Percentiles rank a stretch among this genome's conserved stretches.
These are phyloP conservation scores for Alectura lathami DNA, from an alignment of 2,113 vertebrate species.

Conservation along the genomic window DNA sequence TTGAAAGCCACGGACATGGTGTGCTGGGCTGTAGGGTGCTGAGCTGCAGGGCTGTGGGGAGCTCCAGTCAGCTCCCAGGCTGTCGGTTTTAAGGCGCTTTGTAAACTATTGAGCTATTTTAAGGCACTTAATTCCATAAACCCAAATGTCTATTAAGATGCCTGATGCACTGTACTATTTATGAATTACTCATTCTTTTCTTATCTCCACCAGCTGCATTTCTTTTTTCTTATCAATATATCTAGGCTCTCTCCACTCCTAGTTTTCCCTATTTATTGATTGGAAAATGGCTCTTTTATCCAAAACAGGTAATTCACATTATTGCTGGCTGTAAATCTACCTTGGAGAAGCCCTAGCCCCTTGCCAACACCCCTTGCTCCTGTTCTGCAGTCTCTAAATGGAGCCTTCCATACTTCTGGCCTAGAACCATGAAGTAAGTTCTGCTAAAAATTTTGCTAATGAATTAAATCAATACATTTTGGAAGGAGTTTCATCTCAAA, in stretches of 20 bases:
- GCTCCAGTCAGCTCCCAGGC: neutral
- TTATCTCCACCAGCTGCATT: conserved; percentile 38
- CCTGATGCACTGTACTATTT: conserved; percentile 50
- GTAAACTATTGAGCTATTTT: conserved; percentile 76
- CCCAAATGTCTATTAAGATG: conserved; percentile 68
- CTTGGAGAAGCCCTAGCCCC: neutral
- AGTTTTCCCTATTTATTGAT: conserved; percentile 13
- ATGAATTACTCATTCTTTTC: conserved; percentile 66
- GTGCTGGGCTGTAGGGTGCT: neutral
- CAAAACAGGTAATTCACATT: conserved; percentile 8
- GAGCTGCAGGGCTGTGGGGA: neutral
- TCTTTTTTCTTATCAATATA: neutral
- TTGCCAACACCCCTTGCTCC: neutral
- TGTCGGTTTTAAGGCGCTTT: conserved; percentile 73
- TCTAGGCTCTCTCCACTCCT: neutral
- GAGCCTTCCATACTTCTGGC: conserved; percentile 26
- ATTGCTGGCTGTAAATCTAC: neutral
- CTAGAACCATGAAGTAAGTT: conserved; percentile 24
- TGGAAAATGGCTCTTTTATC: neutral
- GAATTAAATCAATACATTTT: conserved; percentile 70
- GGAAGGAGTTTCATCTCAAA: conserved; percentile 55
- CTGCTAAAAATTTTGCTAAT: conserved; percentile 56
- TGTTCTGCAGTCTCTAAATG: neutral
- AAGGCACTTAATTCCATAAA: conserved; percentile 68
- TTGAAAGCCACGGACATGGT: neutral